Conservation (phyloP, 2,113 vertebrate genomes). For the Channa argus region DNA sequence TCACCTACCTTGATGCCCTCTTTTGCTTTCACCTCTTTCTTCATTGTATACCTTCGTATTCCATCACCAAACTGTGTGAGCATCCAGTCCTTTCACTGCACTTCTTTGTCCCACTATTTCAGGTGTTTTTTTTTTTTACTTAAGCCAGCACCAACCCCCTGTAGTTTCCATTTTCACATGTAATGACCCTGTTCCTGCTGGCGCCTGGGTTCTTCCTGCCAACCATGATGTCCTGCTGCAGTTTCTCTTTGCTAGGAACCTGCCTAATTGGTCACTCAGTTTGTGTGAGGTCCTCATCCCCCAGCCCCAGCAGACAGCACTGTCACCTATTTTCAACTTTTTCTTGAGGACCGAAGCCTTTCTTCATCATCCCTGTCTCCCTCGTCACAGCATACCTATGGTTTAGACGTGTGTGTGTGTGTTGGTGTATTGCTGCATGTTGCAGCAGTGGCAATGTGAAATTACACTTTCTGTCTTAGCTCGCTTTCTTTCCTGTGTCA, state of each 20-base stretch:
- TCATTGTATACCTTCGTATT: conserved; percentile 10
- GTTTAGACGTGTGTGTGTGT: conserved; percentile 15
- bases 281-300: conserved; percentile 19
- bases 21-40: conserved; percentile 17
- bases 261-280: conserved; percentile 59
- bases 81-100: conserved; percentile 19
- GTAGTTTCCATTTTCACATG: conserved; percentile 35
- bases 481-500: conserved; percentile 3
- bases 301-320: conserved; percentile 1
- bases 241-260: conserved; percentile 20
- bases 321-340: conserved; percentile 26
- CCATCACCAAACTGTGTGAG: neutral
- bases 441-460: conserved; percentile 7
- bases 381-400: conserved; percentile 18
- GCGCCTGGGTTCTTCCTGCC: conserved; percentile 39
- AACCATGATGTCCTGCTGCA: conserved; percentile 23
- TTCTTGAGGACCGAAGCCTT: conserved; percentile 7
- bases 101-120: conserved; percentile 28
- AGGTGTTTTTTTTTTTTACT: conserved; percentile 31
- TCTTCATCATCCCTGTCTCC: conserved; percentile 22
- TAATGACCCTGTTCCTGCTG: conserved; percentile 44
- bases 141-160: conserved; percentile 27
- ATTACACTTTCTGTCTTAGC: conserved; percentile 1
- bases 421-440: conserved; percentile 16
- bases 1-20: conserved; percentile 26